A percentile compares a stretch with the other conserved stretches of the same genome.
Evolutionary conservation across 2,113 vertebrate species (phyloP).

Genomic region (Rhadina sibilatrix): DNA sequence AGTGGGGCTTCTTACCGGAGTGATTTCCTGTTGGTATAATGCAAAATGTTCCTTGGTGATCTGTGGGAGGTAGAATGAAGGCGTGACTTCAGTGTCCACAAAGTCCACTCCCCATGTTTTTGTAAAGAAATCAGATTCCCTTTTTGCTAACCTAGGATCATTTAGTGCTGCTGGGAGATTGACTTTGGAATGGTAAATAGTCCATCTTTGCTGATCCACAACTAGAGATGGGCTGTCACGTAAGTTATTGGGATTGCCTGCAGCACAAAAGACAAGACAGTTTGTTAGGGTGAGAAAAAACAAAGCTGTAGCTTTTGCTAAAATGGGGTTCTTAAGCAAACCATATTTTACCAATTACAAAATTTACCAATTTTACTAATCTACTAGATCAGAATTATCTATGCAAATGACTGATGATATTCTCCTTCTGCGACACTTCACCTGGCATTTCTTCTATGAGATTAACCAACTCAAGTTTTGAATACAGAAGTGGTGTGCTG

Average conservation of each 20-base stretch:
- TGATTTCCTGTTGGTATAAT: conserved; percentile 86
- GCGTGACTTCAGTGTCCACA: conserved; percentile 90
- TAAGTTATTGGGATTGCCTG: conserved; percentile 82
- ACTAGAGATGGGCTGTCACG: conserved; percentile 90
- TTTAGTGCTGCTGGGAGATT: conserved; percentile 97
- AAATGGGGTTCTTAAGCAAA: neutral
- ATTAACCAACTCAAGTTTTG: neutral
- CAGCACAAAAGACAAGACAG: conserved; percentile 23
- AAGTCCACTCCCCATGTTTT: conserved; percentile 99
- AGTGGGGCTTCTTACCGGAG: conserved; percentile 77
- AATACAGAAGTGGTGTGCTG: neutral
- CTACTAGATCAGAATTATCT: neutral
- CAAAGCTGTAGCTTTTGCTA: neutral
- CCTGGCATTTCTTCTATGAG: neutral
- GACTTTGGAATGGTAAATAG: conserved; percentile 97
- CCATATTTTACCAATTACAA: neutral
- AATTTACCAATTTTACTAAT: too few species aligned
- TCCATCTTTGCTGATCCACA: conserved; percentile 93
- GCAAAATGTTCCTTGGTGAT: conserved; percentile 92
- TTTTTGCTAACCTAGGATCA: conserved; percentile 94
- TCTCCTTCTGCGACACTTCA: neutral
- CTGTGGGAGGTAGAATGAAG: conserved; percentile 92
- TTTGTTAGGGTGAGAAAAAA: neutral
- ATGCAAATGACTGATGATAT: neutral
- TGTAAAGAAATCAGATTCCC: conserved; percentile 99